phyloP scores from a whole-genome alignment of 2,797 vertebrate species.

The Sternarchorhynchus goeldii region DNA sequence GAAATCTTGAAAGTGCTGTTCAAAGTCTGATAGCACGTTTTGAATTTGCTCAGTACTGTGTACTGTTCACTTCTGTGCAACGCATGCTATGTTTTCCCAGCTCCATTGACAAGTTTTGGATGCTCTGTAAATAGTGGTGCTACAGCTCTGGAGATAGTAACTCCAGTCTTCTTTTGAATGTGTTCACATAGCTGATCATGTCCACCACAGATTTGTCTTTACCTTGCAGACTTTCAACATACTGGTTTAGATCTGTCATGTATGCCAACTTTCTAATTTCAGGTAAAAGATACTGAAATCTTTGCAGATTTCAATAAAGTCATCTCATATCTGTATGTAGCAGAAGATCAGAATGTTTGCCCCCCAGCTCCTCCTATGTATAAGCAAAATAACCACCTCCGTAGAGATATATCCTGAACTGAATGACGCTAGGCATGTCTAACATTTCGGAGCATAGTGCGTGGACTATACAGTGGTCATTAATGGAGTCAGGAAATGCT shows the following conservation, averaged over 20 bases:
- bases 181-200: conserved; percentile 20
- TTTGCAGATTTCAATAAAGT: neutral
- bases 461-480: conserved; percentile 16
- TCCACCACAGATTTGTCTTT: conserved; percentile 16
- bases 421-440: neutral
- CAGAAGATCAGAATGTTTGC: neutral
- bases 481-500: conserved; percentile 10
- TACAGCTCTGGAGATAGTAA: conserved; percentile 10
- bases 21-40: neutral
- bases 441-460: conserved; percentile 5
- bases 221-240: conserved; percentile 31
- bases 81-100: neutral
- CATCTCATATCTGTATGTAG: conserved; percentile 6
- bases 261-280: conserved; percentile 9
- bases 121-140: conserved; percentile 2
- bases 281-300: neutral
- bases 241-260: conserved; percentile 16
- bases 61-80: neutral
- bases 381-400: conserved; percentile 1
- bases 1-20: neutral
- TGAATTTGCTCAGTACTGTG: conserved; percentile 7
- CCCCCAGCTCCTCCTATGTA: neutral
- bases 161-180: conserved; percentile 20
- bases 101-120: neutral
- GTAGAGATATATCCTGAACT: neutral